Percentiles rank a stretch among this genome's conserved stretches.
Evolutionary conservation across 2,113 vertebrate species (phyloP).

Genomic region (Gopherus flavomarginatus): DNA sequence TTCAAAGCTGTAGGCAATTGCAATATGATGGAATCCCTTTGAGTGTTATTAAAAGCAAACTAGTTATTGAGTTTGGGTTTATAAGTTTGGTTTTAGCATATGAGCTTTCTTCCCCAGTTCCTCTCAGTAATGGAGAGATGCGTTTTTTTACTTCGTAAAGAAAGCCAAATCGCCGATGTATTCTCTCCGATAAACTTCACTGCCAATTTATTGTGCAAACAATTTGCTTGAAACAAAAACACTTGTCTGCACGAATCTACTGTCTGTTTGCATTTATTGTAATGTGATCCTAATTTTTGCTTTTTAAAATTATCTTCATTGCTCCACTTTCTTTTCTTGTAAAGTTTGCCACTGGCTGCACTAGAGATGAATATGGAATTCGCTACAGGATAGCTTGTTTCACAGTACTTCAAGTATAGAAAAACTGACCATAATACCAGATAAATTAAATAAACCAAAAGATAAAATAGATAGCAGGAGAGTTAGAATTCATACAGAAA

Average conservation of each 20-base stretch:
- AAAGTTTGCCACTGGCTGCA: neutral
- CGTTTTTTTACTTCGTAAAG: neutral
- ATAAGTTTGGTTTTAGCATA: neutral
- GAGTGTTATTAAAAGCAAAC: conserved; percentile 24
- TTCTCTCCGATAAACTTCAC: neutral
- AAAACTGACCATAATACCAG: conserved; percentile 55
- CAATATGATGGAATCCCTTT: neutral
- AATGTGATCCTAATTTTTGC: neutral
- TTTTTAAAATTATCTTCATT: neutral
- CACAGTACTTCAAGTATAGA: conserved; percentile 58
- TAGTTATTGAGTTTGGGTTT: neutral
- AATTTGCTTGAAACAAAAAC: neutral
- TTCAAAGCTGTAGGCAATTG: neutral
- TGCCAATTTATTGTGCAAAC: neutral
- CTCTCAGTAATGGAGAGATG: neutral
- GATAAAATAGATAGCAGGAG: conserved; percentile 49
- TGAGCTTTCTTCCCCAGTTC: neutral
- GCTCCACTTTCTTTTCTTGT: neutral
- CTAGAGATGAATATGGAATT: conserved; percentile 4
- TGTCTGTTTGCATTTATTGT: neutral
- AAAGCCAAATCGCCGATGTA: neutral
- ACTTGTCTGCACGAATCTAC: neutral
- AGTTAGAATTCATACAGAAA: conserved; percentile 64
- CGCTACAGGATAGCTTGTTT: conserved; percentile 55
- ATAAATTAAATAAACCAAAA: conserved; percentile 64